These are phyloP conservation scores for Pheosia tremula DNA, from an alignment of 2,888 invertebrate genomes.

Conservation along the genomic window DNA sequence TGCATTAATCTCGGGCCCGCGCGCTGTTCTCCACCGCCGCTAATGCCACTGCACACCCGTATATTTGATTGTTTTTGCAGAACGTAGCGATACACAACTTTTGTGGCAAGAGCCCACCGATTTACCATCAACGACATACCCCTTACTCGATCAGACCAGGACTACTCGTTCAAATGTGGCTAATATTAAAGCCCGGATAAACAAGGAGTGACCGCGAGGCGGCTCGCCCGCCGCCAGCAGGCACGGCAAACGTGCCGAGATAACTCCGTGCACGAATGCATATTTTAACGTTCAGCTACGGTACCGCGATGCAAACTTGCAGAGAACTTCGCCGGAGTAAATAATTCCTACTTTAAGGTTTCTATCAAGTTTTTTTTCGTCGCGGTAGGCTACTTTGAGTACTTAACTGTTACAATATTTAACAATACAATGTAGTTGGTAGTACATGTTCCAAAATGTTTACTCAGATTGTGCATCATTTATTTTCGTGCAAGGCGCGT, in stretches of 20 bases:
- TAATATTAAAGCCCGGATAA: conserved; percentile 68
- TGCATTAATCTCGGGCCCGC: conserved; percentile 71
- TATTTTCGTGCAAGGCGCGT: no score
- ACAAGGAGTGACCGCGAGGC: conserved; percentile 67
- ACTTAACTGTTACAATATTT: not conserved
- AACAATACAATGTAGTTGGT: not conserved
- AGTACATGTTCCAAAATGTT: no score
- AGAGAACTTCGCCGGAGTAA: conserved; percentile 68
- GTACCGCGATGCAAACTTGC: conserved; percentile 71
- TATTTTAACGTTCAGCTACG: conserved; percentile 78
- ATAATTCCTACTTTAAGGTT: conserved; percentile 72
- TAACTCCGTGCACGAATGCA: conserved; percentile 75
- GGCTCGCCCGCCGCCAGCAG: conserved; percentile 36
- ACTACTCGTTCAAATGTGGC: conserved; percentile 32
- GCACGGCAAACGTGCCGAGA: conserved; percentile 72
- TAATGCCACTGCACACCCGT: conserved; percentile 8
- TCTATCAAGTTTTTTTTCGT: conserved; percentile 46
- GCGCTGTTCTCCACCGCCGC: conserved; percentile 11
- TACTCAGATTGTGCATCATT: no score
- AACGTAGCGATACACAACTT: conserved; percentile 34
- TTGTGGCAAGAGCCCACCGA: conserved; percentile 35
- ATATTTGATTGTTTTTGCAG: conserved; percentile 15
- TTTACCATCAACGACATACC: conserved; percentile 37
- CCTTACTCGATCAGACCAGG: no score
- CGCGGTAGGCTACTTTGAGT: conserved; percentile 21